Evolutionary conservation across 2,888 invertebrate species (phyloP).

Genomic region (Pegoplata infirma): DNA sequence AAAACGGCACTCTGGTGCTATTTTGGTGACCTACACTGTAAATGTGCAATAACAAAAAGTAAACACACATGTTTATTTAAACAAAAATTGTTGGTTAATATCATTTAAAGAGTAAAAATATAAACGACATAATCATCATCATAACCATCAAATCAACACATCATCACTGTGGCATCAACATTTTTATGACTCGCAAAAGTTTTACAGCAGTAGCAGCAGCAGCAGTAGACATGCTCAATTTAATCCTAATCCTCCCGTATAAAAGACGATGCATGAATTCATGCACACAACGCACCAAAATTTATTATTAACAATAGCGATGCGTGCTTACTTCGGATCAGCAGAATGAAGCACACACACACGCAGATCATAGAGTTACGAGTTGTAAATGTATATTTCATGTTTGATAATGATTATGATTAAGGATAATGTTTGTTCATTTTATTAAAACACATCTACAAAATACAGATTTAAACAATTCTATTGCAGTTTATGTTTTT

Average conservation of each 20-base stretch:
- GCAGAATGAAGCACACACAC: no score
- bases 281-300: not conserved
- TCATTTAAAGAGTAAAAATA: conserved; percentile 68
- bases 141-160: conserved; percentile 66
- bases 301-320: not conserved
- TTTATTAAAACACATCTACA: conserved; percentile 26
- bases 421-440: conserved; percentile 33
- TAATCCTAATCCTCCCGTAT: conserved; percentile 75
- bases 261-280: conserved; percentile 26
- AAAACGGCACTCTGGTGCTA: not conserved
- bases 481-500: not conserved
- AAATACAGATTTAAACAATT: not conserved
- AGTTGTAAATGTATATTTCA: conserved; percentile 55
- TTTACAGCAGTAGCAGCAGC: no score
- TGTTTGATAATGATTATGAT: conserved; percentile 40
- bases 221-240: conserved; percentile 73
- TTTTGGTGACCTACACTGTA: not conserved
- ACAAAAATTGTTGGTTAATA: conserved; percentile 75
- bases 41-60: not conserved
- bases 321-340: not conserved
- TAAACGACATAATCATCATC: conserved; percentile 47
- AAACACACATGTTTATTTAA: conserved; percentile 76
- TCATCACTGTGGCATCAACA: conserved; percentile 56
- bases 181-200: conserved; percentile 64
- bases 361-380: conserved; percentile 24